These are phyloP conservation scores for Agelas oroides DNA, from an alignment of 37 sponge, comb jelly and placozoan genomes.

Conservation along the genomic window DNA sequence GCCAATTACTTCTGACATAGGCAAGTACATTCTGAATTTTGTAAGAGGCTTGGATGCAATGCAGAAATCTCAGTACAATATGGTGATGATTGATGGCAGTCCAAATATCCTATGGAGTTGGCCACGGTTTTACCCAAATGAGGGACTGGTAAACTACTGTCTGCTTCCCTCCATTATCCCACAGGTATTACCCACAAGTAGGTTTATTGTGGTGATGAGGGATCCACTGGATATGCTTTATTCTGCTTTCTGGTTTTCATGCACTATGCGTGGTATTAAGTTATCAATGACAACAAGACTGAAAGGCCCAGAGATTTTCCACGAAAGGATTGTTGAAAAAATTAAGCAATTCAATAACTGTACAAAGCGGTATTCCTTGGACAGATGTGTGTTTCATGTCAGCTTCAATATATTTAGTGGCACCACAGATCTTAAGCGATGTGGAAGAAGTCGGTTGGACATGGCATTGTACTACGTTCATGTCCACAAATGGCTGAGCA, in stretches of 20 bases:
- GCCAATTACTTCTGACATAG: not conserved
- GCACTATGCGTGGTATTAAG: not conserved
- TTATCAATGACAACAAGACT: not conserved
- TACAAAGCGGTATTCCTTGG: not conserved
- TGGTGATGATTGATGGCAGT: conserved; percentile 11
- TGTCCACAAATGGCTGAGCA: conserved; percentile 49
- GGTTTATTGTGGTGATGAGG: conserved; percentile 58
- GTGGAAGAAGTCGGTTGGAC: conserved; percentile 30
- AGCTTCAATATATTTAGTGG: conserved; percentile 2
- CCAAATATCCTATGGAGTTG: conserved; percentile 45
- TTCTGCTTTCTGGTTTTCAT: conserved; percentile 63
- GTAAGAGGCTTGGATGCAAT: too few species aligned
- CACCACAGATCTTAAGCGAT: not conserved
- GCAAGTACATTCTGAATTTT: conserved; percentile 18
- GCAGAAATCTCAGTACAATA: not conserved
- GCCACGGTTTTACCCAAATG: conserved; percentile 12
- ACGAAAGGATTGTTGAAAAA: conserved; percentile 1
- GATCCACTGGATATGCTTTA: conserved; percentile 42
- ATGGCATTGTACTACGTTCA: conserved; percentile 50
- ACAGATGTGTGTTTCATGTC: conserved; percentile 12
- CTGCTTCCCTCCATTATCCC: conserved; percentile 43
- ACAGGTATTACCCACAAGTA: conserved; percentile 28
- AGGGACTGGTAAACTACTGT: conserved; percentile 32
- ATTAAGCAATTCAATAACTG: conserved; percentile 29
- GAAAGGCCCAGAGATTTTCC: conserved; percentile 44